Evolutionary conservation across 2,113 vertebrate species (phyloP).

Genomic region (Clinocottus analis): DNA sequence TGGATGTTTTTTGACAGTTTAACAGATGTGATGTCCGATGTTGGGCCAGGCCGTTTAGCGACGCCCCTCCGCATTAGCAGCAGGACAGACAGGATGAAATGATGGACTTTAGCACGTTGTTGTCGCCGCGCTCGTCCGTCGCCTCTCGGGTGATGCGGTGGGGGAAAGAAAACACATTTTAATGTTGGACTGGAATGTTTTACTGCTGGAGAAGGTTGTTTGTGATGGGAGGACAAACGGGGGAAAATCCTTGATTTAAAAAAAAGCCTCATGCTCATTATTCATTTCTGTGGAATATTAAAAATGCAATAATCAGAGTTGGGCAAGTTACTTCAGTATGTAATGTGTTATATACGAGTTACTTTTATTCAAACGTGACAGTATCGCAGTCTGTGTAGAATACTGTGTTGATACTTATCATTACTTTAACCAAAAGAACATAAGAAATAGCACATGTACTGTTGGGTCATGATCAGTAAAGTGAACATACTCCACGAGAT

Average conservation of each 20-base stretch:
- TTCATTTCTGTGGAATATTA: neutral
- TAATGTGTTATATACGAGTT: neutral
- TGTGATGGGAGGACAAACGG: neutral
- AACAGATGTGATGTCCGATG: slow-evolving; percentile 70
- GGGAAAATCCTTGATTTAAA: neutral
- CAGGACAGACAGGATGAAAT: slow-evolving; percentile 31
- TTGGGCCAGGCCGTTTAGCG: slow-evolving; percentile 59
- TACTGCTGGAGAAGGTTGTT: neutral
- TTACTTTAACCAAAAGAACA: neutral
- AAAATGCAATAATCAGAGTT: neutral
- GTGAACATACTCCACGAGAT: no score
- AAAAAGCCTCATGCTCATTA: neutral
- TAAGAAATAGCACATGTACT: neutral
- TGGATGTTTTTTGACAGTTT: slow-evolving; percentile 63
- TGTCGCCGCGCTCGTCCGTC: slow-evolving; percentile 37
- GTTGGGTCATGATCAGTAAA: no score
- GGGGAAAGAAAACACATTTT: neutral
- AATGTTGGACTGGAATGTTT: neutral
- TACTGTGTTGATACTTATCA: no score
- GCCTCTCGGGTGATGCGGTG: neutral
- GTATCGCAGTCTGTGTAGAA: neutral
- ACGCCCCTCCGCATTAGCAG: slow-evolving; percentile 60
- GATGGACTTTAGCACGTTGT: slow-evolving; percentile 59
- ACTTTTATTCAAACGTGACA: neutral
- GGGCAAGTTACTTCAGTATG: neutral